Evolutionary conservation across 2,113 vertebrate species (phyloP).

Genomic region (Panthera leo): DNA sequence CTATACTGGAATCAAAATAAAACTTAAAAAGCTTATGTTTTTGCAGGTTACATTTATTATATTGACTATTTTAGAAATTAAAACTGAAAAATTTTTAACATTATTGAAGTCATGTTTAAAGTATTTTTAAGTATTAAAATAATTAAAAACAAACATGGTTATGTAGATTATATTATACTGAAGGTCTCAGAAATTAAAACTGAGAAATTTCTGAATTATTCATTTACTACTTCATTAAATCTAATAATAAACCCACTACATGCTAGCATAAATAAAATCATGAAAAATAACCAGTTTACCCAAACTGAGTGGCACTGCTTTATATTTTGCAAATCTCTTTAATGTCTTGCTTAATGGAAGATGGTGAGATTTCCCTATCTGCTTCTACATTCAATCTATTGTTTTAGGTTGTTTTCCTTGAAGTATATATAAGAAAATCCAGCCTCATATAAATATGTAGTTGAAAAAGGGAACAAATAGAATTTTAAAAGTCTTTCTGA

Average conservation of each 20-base stretch:
- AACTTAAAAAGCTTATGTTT: not conserved
- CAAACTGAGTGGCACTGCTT: not conserved
- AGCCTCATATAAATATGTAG: not conserved
- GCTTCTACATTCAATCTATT: not conserved
- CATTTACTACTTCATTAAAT: conserved; percentile 22
- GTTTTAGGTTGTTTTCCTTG: not conserved
- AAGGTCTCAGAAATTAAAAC: not conserved
- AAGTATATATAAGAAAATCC: not conserved
- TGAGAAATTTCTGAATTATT: not conserved
- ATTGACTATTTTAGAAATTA: not conserved
- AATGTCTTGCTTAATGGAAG: not conserved
- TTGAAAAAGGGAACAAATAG: not conserved
- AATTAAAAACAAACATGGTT: not conserved
- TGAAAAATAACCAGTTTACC: not conserved
- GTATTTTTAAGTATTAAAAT: not conserved
- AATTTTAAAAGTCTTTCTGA: not conserved
- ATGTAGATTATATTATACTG: not conserved
- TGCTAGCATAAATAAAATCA: not conserved
- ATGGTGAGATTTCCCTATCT: not conserved
- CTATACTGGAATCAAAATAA: not conserved
- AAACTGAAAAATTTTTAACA: not conserved
- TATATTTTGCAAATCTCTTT: not conserved
- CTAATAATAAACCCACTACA: not conserved
- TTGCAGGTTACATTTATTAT: not conserved
- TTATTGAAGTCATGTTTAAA: too few relatives aligned